Evolutionary conservation across 2,888 invertebrate species (phyloP).

Genomic region (Glaucopsyche alexis): DNA sequence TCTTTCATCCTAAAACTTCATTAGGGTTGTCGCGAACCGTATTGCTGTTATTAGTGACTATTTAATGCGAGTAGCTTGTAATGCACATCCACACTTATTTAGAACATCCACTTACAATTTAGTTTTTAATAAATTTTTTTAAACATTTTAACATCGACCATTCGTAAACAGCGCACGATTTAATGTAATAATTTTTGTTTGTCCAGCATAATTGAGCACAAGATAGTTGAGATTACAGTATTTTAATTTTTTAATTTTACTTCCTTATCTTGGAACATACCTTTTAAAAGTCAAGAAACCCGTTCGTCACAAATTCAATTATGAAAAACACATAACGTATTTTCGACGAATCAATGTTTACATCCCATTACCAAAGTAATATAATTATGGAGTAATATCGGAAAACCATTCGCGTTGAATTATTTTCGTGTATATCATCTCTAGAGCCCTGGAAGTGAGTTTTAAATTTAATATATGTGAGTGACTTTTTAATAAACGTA

Average conservation of each 20-base stretch:
- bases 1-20: conserved; percentile 1
- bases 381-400: conserved; percentile 34
- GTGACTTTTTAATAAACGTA: conserved; percentile 24
- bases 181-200: too few relatives aligned
- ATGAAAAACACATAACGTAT: conserved; percentile 18
- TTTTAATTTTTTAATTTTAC: too few relatives aligned
- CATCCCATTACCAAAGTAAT: conserved; percentile 24
- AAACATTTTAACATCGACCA: too few relatives aligned
- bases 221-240: too few relatives aligned
- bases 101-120: too few relatives aligned
- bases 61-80: too few relatives aligned
- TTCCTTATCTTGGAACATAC: not conserved
- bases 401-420: conserved; percentile 34
- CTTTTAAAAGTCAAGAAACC: not conserved
- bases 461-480: conserved; percentile 28
- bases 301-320: not conserved
- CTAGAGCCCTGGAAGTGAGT: conserved; percentile 29
- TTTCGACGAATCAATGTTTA: conserved; percentile 27
- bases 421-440: conserved; percentile 32
- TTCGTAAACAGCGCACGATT: too few relatives aligned
- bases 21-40: not conserved
- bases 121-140: too few relatives aligned
- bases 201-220: too few relatives aligned
- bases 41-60: too few relatives aligned
- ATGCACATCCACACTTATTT: too few relatives aligned